Evolutionary conservation across 1,140 invertebrate genomes (phyloP), one percentile per base, ranked within the genome.

Genomic region (Drosophila tropicalis): DNA sequence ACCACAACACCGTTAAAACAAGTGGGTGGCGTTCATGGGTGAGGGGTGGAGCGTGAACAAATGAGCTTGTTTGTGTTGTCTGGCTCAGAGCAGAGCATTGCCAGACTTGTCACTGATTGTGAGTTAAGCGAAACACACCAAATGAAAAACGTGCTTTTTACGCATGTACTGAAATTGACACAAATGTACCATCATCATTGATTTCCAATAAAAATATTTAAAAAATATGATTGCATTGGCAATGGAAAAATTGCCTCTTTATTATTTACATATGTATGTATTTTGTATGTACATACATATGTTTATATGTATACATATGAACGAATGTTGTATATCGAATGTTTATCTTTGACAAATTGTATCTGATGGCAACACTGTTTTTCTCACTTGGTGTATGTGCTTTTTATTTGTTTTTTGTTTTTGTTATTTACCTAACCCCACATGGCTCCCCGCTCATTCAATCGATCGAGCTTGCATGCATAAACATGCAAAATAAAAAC

Each of bases 401-500:
- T 54, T 41, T 66, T 40, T 66, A 57, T 17, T 66, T 66, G 13
- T 55, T 71, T 67, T 67, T 63, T 51, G 44, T 41, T 44, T 15
- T 56, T 54, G 54, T 72, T 65, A 36, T 57, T 63, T 67, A 40
- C 34, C 51, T 73, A 67, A 57, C 67, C 81, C 72, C 76, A 87
- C 79, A 86, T 89, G 76, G 83, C 76, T 71, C 70, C 67, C 44
- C 17, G n/a, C 9, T 19, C 70, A 78, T 73, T 87, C 72, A 80
- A 87, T 87, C 83, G 72, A 89, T 79, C 76, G 84, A 76, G 83
- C 69, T 86, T 87, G 79, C 81, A 84, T 85, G 81, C 81, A 84
- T 81, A 69, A 78, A 79, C 82, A 86, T 87, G 83, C 83, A 87
- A 87, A 87, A 89, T 55, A 76, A 87, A 89, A 87, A 84, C 83